Evolutionary conservation across 2,888 invertebrate species (phyloP).

Genomic region (Brachypalpus laphriformis): DNA sequence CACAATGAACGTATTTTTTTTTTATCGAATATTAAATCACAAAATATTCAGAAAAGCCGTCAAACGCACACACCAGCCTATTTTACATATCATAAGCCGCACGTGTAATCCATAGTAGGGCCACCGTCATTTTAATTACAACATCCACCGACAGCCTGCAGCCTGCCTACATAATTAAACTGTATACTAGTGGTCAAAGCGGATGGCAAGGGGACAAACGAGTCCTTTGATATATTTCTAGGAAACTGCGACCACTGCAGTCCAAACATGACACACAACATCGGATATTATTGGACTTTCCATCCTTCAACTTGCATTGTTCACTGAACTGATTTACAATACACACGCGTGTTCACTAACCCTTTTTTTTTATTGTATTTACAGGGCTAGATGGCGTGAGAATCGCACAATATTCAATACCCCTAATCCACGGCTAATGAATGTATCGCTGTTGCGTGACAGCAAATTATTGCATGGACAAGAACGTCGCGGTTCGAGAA

Average conservation of each 20-base stretch:
- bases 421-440: constrained; percentile 96
- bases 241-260: constrained; percentile 1
- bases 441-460: constrained; percentile 92
- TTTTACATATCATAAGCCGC: not conserved
- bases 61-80: constrained; percentile 1
- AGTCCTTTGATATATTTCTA: constrained; percentile 1
- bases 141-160: not conserved
- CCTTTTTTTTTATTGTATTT: constrained; percentile 77
- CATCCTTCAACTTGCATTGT: not conserved
- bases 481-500: constrained; percentile 91
- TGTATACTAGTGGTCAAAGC: not conserved
- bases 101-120: not conserved
- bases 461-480: constrained; percentile 90
- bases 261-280: constrained; percentile 11
- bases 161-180: constrained; percentile 26
- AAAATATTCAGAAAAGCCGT: constrained; percentile 27
- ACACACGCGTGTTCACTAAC: not conserved
- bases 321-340: constrained; percentile 8
- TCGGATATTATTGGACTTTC: not conserved
- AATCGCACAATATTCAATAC: constrained; percentile 97
- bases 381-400: constrained; percentile 95
- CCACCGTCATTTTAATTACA: constrained; percentile 44
- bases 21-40: constrained; percentile 17
- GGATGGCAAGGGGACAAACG: not conserved
- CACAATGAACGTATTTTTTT: constrained; percentile 6